Conservation (phyloP, 1,140 invertebrate species). For the Gonatopus flavifemur region DNA sequence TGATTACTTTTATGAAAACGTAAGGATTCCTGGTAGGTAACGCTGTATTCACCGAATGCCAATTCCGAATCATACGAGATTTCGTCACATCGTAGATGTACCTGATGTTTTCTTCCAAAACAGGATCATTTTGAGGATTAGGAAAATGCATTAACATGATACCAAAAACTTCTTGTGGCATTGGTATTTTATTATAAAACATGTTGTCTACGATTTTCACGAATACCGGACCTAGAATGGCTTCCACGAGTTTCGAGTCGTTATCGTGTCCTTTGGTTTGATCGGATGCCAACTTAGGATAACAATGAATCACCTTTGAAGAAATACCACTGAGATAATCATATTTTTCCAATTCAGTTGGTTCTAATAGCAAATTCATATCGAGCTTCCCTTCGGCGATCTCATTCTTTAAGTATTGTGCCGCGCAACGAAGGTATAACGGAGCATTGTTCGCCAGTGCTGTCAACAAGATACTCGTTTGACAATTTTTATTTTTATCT, state of each 20-base stretch:
- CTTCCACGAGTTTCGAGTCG: slow-evolving; percentile 5
- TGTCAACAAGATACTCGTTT: slow-evolving; percentile 4
- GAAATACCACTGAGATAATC: slow-evolving; percentile 7
- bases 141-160: slow-evolving; percentile 24
- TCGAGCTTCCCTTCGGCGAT: slow-evolving; percentile 4
- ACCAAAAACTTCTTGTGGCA: slow-evolving; percentile 21
- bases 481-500: not conserved
- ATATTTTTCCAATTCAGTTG: slow-evolving; percentile 1
- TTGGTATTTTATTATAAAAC: not conserved
- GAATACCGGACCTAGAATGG: slow-evolving; percentile 10
- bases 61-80: slow-evolving; percentile 4
- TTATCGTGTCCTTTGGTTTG: not conserved
- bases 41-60: slow-evolving; percentile 4
- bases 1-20: slow-evolving; percentile 1
- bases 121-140: slow-evolving; percentile 14
- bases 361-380: not conserved
- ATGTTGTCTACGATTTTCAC: slow-evolving; percentile 6
- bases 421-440: slow-evolving; percentile 10
- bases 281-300: not conserved
- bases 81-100: slow-evolving; percentile 15
- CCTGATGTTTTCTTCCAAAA: slow-evolving; percentile 19
- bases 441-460: slow-evolving; percentile 10
- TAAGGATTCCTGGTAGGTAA: not conserved
- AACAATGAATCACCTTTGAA: no score
- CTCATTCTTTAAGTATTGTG: slow-evolving; percentile 12